Percentiles rank a stretch among this genome's conserved stretches.
These are phyloP conservation scores for Choloepus hoffmanni DNA, from an alignment of 2,113 vertebrate species.

Conservation along the genomic window DNA sequence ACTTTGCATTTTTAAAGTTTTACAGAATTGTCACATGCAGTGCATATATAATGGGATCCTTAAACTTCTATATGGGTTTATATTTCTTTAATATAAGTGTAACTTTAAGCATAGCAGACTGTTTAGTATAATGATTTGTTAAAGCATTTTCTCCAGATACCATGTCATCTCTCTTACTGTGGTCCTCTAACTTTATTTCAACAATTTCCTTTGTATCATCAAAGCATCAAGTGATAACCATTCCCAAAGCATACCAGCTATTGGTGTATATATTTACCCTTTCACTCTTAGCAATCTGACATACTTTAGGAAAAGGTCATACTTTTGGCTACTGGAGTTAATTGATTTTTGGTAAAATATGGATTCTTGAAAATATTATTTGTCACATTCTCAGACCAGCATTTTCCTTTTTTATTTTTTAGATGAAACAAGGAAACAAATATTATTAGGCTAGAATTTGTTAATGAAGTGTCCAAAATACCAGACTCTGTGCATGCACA, in stretches of 20 bases:
- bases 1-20: not conserved
- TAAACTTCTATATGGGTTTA: not conserved
- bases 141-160: not conserved
- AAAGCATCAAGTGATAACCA: not conserved
- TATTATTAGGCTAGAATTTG: not conserved
- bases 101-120: not conserved
- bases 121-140: not conserved
- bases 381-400: not conserved
- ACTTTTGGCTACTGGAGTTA: not conserved
- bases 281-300: not conserved
- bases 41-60: not conserved
- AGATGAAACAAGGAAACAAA: not conserved
- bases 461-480: not conserved
- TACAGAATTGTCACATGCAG: not conserved
- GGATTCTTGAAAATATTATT: not conserved
- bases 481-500: not conserved
- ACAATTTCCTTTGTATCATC: not conserved
- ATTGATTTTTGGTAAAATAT: not conserved
- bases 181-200: not conserved
- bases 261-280: not conserved
- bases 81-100: not conserved
- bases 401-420: not conserved
- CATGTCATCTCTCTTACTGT: not conserved
- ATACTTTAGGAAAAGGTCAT: not conserved
- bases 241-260: not conserved